These are phyloP conservation scores for Megaceryle maxima DNA, from an alignment of 2,113 vertebrate species.

Conservation along the genomic window DNA sequence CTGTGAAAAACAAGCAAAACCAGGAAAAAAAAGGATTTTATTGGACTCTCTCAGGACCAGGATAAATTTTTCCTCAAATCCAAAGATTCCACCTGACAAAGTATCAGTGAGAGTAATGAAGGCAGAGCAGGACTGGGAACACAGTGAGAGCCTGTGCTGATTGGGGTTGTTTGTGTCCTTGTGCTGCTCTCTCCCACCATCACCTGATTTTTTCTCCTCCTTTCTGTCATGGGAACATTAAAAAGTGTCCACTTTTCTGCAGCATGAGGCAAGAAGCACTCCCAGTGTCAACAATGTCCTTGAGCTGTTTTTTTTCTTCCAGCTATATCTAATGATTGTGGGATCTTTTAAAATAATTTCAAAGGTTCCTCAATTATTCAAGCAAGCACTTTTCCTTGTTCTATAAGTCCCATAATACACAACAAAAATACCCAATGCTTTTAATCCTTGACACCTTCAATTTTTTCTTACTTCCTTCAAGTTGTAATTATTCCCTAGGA, in stretches of 20 bases:
- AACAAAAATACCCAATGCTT: background rate
- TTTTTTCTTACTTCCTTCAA: background rate
- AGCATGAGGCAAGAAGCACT: background rate
- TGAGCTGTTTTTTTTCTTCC: background rate
- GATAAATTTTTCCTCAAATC: background rate
- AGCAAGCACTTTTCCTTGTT: background rate
- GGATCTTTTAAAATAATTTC: background rate
- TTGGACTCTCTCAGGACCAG: background rate
- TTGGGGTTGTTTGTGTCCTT: rapidly evolving
- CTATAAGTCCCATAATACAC: background rate
- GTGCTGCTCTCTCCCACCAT: background rate
- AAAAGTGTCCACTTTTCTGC: background rate
- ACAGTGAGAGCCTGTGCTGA: background rate
- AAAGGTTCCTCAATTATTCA: background rate
- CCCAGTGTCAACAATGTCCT: background rate
- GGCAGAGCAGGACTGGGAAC: background rate
- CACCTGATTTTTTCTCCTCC: background rate
- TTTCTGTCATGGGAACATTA: background rate
- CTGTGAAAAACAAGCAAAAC: background rate
- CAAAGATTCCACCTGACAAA: background rate
- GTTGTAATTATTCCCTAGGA: background rate
- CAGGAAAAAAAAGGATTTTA: background rate
- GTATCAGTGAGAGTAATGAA: background rate
- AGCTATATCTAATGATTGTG: background rate
- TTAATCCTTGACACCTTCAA: background rate